A percentile compares a stretch with the other conserved stretches of the same genome.
These are phyloP conservation scores for Goniozus legneri DNA, from an alignment of 1,140 invertebrate species.

Conservation along the genomic window DNA sequence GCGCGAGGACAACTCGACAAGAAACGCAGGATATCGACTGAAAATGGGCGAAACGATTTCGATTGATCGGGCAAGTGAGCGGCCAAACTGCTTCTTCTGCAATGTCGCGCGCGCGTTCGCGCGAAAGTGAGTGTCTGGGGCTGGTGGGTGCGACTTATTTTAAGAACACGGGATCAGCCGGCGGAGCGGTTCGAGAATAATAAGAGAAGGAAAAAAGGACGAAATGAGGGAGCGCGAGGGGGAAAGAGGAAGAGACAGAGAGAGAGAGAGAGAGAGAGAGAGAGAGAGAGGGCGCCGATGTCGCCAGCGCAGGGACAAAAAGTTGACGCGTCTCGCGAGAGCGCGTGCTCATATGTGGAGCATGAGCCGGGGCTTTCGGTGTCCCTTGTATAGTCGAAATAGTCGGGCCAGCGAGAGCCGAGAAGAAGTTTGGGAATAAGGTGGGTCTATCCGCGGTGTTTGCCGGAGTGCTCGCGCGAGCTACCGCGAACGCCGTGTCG, in stretches of 20 bases:
- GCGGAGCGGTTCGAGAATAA: too few relatives aligned
- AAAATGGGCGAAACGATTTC: not conserved
- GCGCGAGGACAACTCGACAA: too few relatives aligned
- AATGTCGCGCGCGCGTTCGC: not conserved
- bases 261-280: constrained; percentile 6
- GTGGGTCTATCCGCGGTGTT: constrained; percentile 34
- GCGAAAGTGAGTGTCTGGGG: not conserved
- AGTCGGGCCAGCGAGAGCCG: not conserved
- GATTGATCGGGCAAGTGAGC: not conserved
- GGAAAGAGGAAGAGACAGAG: not conserved
- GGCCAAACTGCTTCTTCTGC: constrained; percentile 1
- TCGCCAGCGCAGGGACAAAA: constrained; percentile 12
- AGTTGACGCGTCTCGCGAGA: not conserved
- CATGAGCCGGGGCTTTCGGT: too few relatives aligned
- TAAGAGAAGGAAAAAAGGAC: too few relatives aligned
- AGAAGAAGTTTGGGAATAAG: constrained; percentile 31
- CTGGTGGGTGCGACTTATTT: too few relatives aligned
- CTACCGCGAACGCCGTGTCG: constrained; percentile 41
- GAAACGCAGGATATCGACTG: too few relatives aligned
- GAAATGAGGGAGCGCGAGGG: too few relatives aligned
- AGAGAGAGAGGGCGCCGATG: constrained; percentile 9
- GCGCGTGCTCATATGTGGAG: constrained; percentile 6
- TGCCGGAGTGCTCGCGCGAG: too few relatives aligned
- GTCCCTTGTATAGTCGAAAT: too few relatives aligned
- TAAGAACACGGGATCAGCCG: not conserved